Base-by-base conservation (phyloP, 2,888 invertebrate genomes). In the Polymixis flavicincta region DNA sequence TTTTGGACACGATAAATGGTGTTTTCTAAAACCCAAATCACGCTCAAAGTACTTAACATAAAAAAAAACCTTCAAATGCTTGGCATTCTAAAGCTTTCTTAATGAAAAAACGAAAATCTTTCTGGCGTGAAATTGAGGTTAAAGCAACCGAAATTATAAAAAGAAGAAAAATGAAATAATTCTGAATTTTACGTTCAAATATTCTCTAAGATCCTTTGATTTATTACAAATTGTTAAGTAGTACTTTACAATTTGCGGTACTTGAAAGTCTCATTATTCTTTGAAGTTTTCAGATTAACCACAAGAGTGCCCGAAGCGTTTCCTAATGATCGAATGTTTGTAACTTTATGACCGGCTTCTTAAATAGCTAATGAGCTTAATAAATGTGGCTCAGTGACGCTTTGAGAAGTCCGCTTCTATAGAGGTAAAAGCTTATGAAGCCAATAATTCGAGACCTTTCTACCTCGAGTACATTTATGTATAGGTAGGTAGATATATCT, bases 241-340 rank as follows among this genome's bases (percentile, higher is more conserved):
- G 11, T 11, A 45, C 42, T 45, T 45, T 45, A 13, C 42, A 45
- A 45, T 45, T 45, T 13, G 3, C 42, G 42, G 14, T 22, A 64
- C 70, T 45, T 72, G 22, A 59, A 50, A 71, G 54, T 50, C 54
- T 60, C 48, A 72, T 77, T 70, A 63, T 32, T 28, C 60, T 74
- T 64, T 78, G 69, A 78, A 59, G 32, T 32, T 69, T 72, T 48
- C 28, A 60, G 45, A 64, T 84, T 72, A 66, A 45, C 59, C 19
- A 13, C 48, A 19, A 71, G 74, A 54, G 2, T 5, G 54, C 57
- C 48, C 54, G 57, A 61, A 83, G 80, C 28, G 48, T 19, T 61
- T 17, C 45, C n/a, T 71, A 74, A 74, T 72, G 68, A 74, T 45
- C 54, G 45, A 71, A 68, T 50, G 28, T 65, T 69, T n/a, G n/a